A percentile compares a stretch with the other conserved stretches of the same genome.
Conservation (phyloP, 2,113 vertebrate species). For the Hystrix cristata region DNA sequence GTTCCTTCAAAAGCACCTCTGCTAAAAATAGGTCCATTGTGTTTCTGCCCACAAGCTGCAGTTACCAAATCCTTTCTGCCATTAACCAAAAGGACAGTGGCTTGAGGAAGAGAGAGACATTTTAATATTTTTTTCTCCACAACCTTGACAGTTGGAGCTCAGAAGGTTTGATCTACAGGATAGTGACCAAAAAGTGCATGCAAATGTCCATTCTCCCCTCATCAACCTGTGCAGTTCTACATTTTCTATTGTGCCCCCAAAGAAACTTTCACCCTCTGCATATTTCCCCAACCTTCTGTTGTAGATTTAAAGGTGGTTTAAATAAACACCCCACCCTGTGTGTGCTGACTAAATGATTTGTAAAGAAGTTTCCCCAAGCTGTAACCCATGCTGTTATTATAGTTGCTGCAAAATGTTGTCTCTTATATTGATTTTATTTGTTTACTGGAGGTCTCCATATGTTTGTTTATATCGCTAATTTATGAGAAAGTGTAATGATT, state of each 20-base stretch:
- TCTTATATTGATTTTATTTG: slow-evolving; percentile 81
- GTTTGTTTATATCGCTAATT: slow-evolving; percentile 83
- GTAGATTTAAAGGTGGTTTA: slow-evolving; percentile 77
- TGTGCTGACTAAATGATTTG: slow-evolving; percentile 76
- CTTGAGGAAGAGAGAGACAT: slow-evolving; percentile 8
- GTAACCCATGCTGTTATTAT: slow-evolving; percentile 85
- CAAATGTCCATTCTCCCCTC: background rate
- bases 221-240: slow-evolving; percentile 19
- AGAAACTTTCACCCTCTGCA: slow-evolving; percentile 46
- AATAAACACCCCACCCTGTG: slow-evolving; percentile 10
- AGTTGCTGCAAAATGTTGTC: slow-evolving; percentile 82
- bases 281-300: background rate
- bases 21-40: slow-evolving; percentile 61
- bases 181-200: slow-evolving; percentile 69
- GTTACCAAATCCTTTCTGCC: slow-evolving; percentile 47
- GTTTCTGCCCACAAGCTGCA: slow-evolving; percentile 44
- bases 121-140: slow-evolving; percentile 56
- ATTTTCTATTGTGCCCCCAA: slow-evolving; percentile 53
- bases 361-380: slow-evolving; percentile 80
- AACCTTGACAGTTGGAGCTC: slow-evolving; percentile 37
- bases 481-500: slow-evolving; percentile 83
- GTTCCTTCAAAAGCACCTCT: slow-evolving; percentile 42
- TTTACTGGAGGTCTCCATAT: slow-evolving; percentile 79
- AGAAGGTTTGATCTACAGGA: slow-evolving; percentile 38
- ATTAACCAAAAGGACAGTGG: slow-evolving; percentile 48